Conservation (phyloP, 1,140 invertebrate species). For the Archivesica marissinica region DNA sequence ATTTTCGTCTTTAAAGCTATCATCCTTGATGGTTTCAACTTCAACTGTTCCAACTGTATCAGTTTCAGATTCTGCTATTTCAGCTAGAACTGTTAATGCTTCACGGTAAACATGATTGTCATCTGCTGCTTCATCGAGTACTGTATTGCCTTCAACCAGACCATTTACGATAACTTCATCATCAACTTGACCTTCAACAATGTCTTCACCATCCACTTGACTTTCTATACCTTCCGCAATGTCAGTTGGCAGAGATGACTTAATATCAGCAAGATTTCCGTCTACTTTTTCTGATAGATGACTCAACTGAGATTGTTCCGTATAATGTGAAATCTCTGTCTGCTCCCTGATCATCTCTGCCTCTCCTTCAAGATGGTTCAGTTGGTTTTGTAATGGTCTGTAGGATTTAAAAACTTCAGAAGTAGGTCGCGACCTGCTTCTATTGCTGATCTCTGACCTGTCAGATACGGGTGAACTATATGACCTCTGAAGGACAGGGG, state of each 20-base stretch:
- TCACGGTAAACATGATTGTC: not conserved
- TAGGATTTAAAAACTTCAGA: constrained; percentile 32
- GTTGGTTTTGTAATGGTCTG: constrained; percentile 50
- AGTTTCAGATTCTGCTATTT: constrained; percentile 14
- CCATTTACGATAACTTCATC: constrained; percentile 21
- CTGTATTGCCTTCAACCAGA: constrained; percentile 3
- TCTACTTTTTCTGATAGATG: constrained; percentile 46
- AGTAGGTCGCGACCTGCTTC: constrained; percentile 24
- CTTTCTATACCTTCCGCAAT: constrained; percentile 27
- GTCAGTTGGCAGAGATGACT: not conserved
- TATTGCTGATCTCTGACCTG: constrained; percentile 18
- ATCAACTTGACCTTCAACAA: not conserved
- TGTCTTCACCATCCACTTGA: not conserved
- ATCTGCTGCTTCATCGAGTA: constrained; percentile 27
- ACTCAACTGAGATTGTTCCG: constrained; percentile 41
- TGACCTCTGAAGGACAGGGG: constrained; percentile 38
- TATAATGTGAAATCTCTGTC: constrained; percentile 56
- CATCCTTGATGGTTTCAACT: not conserved
- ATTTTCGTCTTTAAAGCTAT: not conserved
- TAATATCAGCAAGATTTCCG: not conserved
- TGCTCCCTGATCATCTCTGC: constrained; percentile 52
- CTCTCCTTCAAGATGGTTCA: constrained; percentile 42
- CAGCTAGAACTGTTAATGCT: constrained; percentile 39
- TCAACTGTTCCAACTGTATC: not conserved
- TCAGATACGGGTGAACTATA: constrained; percentile 55